Conservation (phyloP, 2,888 invertebrate species). For the Sesamia inferens region DNA sequence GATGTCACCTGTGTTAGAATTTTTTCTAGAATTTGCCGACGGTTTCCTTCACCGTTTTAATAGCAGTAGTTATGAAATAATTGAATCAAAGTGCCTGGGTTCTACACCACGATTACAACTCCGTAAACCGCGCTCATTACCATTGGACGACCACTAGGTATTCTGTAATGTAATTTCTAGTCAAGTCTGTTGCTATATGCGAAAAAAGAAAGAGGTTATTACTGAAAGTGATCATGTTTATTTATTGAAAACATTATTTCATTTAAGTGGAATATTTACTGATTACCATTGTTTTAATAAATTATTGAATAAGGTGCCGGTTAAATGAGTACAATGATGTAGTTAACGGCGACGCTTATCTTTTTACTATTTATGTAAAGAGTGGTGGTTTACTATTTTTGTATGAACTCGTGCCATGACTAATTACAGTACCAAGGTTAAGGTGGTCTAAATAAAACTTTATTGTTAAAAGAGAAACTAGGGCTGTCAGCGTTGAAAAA, state of each 20-base stretch:
- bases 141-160: no score
- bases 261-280: not conserved
- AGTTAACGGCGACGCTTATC: not conserved
- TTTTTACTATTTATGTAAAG: conserved; percentile 3
- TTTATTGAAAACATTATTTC: not conserved
- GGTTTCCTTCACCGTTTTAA: not conserved
- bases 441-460: not conserved
- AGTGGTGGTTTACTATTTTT: conserved; percentile 28
- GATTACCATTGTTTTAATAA: not conserved
- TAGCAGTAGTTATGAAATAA: not conserved
- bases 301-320: not conserved
- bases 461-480: conserved; percentile 10
- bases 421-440: conserved; percentile 24
- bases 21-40: not conserved
- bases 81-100: not conserved
- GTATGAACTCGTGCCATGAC: conserved; percentile 3
- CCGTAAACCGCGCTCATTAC: no score
- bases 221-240: not conserved
- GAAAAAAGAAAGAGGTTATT: not conserved
- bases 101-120: not conserved
- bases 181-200: no score
- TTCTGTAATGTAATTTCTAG: not conserved
- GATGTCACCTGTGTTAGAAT: not conserved
- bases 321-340: not conserved
- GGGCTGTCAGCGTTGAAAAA: not conserved